Percentiles rank a stretch among this genome's conserved stretches.
phyloP scores from a whole-genome alignment of 2,797 vertebrate genomes.

The Avahi laniger region DNA sequence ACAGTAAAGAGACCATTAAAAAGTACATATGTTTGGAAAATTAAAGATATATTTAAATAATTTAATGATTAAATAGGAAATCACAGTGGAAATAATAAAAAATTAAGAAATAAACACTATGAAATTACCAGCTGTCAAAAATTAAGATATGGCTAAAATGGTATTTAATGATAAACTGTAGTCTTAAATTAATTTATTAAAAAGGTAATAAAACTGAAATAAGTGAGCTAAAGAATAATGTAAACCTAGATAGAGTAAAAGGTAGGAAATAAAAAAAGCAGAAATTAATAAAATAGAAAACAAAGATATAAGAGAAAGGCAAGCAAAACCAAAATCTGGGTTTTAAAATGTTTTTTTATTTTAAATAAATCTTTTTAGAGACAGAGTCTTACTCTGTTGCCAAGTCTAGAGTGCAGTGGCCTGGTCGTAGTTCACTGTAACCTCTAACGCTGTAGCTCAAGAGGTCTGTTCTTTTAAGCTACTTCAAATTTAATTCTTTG shows the following conservation, averaged over 20 bases:
- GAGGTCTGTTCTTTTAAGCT: background rate
- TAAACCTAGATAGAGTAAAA: background rate
- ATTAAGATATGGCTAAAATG: background rate
- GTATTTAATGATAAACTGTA: background rate
- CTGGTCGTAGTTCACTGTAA: background rate
- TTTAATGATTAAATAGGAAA: slow-evolving; percentile 4
- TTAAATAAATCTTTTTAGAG: background rate
- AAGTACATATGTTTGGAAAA: background rate
- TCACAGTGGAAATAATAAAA: slow-evolving; percentile 19
- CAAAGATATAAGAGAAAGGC: background rate
- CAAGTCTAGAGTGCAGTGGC: background rate
- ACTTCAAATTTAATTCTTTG: background rate
- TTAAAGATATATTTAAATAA: slow-evolving; percentile 17
- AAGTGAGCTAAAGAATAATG: background rate
- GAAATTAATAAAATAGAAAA: background rate
- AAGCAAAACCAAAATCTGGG: background rate
- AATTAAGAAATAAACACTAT: slow-evolving; percentile 1
- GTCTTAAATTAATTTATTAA: background rate
- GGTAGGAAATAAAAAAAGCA: background rate
- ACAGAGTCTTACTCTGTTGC: background rate
- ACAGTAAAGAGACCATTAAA: background rate
- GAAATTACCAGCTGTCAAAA: slow-evolving; percentile 42
- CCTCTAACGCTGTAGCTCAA: background rate
- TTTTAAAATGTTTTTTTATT: background rate
- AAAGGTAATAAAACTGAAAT: slow-evolving; percentile 12